These are phyloP conservation scores for Odontomyia ornata DNA, from an alignment of 2,888 invertebrate species.

Conservation along the genomic window DNA sequence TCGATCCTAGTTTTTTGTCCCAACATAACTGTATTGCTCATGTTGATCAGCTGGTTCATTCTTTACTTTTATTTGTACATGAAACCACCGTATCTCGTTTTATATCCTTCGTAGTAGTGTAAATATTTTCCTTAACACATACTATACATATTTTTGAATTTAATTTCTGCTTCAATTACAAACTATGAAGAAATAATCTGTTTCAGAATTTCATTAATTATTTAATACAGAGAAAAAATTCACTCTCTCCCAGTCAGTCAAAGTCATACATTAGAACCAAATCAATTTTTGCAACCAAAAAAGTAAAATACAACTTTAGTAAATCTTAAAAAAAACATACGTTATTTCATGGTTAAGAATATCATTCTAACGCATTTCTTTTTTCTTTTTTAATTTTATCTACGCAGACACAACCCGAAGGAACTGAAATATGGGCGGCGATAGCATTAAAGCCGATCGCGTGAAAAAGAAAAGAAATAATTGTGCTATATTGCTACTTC, in stretches of 20 bases:
- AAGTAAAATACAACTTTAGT: constrained; percentile 17
- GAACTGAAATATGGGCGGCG: constrained; percentile 52
- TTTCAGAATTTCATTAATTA: constrained; percentile 3
- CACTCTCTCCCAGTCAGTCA: not conserved
- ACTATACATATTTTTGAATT: constrained; percentile 45
- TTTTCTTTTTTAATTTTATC: constrained; percentile 50
- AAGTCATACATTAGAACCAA: not conserved
- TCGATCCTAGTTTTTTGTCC: not conserved
- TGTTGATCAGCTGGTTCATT: not conserved
- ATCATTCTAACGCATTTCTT: constrained; percentile 51
- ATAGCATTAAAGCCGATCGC: constrained; percentile 49
- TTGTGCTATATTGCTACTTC: constrained; percentile 50
- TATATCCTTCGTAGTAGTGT: constrained; percentile 2
- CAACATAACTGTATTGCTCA: not conserved
- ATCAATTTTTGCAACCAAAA: constrained; percentile 40
- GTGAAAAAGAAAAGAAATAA: constrained; percentile 51
- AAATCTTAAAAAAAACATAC: constrained; percentile 30
- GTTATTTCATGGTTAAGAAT: constrained; percentile 47
- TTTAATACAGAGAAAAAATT: too few species aligned
- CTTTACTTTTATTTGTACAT: not conserved
- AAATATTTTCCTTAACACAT: not conserved
- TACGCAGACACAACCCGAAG: constrained; percentile 51
- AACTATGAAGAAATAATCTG: constrained; percentile 22
- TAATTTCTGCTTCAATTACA: constrained; percentile 43
- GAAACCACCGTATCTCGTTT: not conserved